phyloP scores from a whole-genome alignment of 2,888 invertebrate genomes.

The Tenthredo scrophulariae region DNA sequence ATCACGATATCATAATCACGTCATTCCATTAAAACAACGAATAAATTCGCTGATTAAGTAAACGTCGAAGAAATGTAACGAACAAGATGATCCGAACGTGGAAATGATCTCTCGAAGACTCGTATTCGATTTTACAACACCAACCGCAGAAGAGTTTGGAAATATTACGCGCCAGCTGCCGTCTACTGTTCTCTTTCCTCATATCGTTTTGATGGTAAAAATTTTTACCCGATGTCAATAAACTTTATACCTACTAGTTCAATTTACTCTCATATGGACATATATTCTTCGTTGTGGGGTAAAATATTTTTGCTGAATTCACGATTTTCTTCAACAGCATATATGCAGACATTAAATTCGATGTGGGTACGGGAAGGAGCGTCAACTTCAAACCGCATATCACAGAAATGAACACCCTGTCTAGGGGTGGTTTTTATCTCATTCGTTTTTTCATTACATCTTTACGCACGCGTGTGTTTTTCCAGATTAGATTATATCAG shows the following conservation, averaged over 20 bases:
- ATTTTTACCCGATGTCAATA: too few relatives aligned
- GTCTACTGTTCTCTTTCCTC: neutral
- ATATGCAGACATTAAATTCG: too few relatives aligned
- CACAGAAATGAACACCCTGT: too few relatives aligned
- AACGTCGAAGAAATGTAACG: too few relatives aligned
- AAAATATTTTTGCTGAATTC: neutral
- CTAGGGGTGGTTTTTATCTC: too few relatives aligned
- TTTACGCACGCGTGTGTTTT: neutral
- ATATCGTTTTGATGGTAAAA: too few relatives aligned
- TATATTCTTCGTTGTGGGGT: neutral
- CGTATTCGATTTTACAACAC: neutral
- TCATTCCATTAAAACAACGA: neutral
- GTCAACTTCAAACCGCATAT: too few relatives aligned
- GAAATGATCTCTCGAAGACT: neutral
- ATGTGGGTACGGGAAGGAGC: too few relatives aligned
- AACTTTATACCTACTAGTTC: neutral
- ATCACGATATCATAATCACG: neutral
- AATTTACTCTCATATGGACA: neutral
- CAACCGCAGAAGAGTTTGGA: conserved; percentile 15
- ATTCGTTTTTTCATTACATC: too few relatives aligned
- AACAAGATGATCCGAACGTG: neutral
- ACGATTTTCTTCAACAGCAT: neutral
- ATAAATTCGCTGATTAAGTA: neutral
- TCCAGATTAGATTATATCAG: neutral
- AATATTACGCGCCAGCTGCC: conserved; percentile 3